Evolutionary conservation across 1,140 invertebrate genomes (phyloP).

Genomic region (Drosophila insularis): DNA sequence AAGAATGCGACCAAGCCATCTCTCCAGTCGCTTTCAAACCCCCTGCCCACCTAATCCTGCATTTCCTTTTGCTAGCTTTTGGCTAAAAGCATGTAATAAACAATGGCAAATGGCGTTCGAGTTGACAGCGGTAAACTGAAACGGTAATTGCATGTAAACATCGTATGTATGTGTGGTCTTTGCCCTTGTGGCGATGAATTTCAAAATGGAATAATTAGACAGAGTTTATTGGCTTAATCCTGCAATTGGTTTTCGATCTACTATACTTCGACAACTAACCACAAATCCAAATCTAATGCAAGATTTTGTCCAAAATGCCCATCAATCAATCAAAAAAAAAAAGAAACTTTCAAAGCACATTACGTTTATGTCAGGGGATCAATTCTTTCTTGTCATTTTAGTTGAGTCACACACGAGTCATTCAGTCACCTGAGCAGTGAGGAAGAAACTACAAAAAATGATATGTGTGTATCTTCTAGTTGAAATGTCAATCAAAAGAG

Average conservation of each 20-base stretch:
- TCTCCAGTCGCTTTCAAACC: not conserved
- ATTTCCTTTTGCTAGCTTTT: not conserved
- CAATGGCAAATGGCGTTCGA: slow-evolving; percentile 64
- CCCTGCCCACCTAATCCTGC: not conserved
- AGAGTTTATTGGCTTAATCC: slow-evolving; percentile 28
- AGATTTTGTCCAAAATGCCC: slow-evolving; percentile 6
- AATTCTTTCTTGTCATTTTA: not conserved
- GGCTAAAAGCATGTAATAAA: slow-evolving; percentile 58
- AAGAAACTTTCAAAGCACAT: slow-evolving; percentile 24
- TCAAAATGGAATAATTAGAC: slow-evolving; percentile 11
- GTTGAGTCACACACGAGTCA: not conserved
- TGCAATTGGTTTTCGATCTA: not conserved
- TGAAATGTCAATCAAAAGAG: not conserved
- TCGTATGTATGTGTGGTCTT: slow-evolving; percentile 33
- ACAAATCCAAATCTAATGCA: not conserved
- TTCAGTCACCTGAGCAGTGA: not conserved
- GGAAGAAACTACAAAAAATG: not conserved
- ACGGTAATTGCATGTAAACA: slow-evolving; percentile 78
- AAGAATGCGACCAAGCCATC: slow-evolving; percentile 50
- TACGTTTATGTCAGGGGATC: not conserved
- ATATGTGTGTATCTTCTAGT: not conserved
- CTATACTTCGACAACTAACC: not conserved
- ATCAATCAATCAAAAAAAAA: slow-evolving; percentile 53
- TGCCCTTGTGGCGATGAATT: not conserved
- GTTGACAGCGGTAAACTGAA: slow-evolving; percentile 71